These are phyloP conservation scores for Erethizon dorsatum DNA, from an alignment of 2,797 vertebrate species.

Conservation along the genomic window DNA sequence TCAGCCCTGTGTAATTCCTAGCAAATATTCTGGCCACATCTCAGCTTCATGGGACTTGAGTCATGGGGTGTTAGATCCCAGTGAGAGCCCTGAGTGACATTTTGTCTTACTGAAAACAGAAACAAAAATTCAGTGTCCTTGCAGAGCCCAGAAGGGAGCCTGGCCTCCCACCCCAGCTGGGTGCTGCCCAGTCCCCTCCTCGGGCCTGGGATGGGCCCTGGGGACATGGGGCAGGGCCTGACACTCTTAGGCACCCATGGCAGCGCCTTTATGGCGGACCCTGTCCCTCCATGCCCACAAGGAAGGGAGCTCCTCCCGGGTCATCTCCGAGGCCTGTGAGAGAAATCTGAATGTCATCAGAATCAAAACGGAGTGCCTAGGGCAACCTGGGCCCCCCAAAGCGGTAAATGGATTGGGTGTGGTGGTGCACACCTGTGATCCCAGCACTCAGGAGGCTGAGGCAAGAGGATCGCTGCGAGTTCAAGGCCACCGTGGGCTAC, in stretches of 20 bases:
- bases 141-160: neutral
- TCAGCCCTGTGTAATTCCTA: neutral
- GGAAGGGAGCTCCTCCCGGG: accelerated
- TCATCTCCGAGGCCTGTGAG: neutral
- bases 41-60: neutral
- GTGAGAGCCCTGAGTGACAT: neutral
- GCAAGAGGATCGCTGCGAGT: neutral
- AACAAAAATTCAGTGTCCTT: neutral
- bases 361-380: neutral
- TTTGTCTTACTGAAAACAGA: neutral
- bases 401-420: neutral
- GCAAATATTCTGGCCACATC: neutral
- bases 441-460: neutral
- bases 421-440: neutral
- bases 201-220: neutral
- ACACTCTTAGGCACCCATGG: neutral
- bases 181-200: neutral
- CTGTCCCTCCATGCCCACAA: neutral
- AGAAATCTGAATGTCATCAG: neutral
- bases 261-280: accelerated
- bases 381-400: neutral
- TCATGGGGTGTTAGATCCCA: neutral
- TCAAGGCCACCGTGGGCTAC: neutral
- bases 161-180: neutral
- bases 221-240: neutral